Evolutionary conservation across 2,888 invertebrate species (phyloP).

Genomic region (Caprella mutica): DNA sequence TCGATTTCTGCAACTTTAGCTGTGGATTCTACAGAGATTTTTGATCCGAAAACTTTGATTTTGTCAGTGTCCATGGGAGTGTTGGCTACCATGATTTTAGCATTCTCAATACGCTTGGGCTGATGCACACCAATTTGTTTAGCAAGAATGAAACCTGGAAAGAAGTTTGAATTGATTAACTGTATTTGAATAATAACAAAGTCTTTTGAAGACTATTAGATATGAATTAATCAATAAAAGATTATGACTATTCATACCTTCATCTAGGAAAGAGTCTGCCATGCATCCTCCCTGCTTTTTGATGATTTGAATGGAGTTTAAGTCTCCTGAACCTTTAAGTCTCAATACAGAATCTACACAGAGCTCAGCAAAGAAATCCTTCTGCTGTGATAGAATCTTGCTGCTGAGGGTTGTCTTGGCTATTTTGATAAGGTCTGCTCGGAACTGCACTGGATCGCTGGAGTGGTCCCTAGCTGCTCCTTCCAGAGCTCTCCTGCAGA

Average conservation of each 20-base stretch:
- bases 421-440: constrained; percentile 66
- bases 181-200: neutral
- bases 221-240: no score
- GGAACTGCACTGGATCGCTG: constrained; percentile 61
- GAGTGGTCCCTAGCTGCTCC: constrained; percentile 65
- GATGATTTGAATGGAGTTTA: constrained; percentile 93
- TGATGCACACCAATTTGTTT: constrained; percentile 97
- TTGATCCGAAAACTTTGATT: constrained; percentile 94
- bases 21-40: constrained; percentile 82
- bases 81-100: constrained; percentile 93
- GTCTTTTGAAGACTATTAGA: no score
- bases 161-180: neutral
- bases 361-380: constrained; percentile 87
- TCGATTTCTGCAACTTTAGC: constrained; percentile 92
- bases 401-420: constrained; percentile 95
- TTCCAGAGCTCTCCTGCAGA: constrained; percentile 70
- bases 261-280: constrained; percentile 89
- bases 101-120: constrained; percentile 88
- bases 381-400: constrained; percentile 93
- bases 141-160: constrained; percentile 70
- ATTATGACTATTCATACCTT: constrained; percentile 40
- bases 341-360: constrained; percentile 92
- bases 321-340: constrained; percentile 86
- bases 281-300: constrained; percentile 90
- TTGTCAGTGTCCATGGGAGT: constrained; percentile 99